Conservation (phyloP, 2,888 invertebrate species). For the Camponotus fellah region DNA sequence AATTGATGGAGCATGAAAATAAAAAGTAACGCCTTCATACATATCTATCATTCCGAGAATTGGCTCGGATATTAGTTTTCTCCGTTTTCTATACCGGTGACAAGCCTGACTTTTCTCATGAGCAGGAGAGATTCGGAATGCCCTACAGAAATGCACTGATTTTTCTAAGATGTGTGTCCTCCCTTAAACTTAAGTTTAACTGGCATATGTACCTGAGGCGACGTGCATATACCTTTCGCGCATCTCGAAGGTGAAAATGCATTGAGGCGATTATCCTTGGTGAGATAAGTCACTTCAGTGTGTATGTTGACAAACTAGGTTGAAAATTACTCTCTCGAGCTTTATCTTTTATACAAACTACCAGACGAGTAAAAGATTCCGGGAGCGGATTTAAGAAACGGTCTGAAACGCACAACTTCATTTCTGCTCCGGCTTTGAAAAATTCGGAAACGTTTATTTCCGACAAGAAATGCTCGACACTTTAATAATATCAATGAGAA, state of each 20-base stretch:
- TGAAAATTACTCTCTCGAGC: constrained; percentile 70
- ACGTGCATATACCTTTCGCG: constrained; percentile 63
- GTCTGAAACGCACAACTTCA: neutral
- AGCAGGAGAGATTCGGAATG: constrained; percentile 76
- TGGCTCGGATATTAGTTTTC: constrained; percentile 40
- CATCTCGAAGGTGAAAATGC: constrained; percentile 67
- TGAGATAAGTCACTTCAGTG: constrained; percentile 79
- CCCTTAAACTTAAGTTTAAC: constrained; percentile 65
- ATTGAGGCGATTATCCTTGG: constrained; percentile 63
- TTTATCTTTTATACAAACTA: constrained; percentile 62
- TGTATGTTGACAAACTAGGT: constrained; percentile 73
- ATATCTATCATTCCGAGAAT: constrained; percentile 17
- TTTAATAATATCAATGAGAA: neutral
- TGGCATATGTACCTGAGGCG: constrained; percentile 63
- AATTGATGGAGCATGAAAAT: constrained; percentile 6
- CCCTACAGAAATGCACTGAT: constrained; percentile 80
- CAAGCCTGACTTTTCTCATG: constrained; percentile 60
- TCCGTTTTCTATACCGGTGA: constrained; percentile 54
- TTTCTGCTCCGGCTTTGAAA: no score
- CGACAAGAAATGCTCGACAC: constrained; percentile 19
- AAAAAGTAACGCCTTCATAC: constrained; percentile 22
- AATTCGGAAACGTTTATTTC: neutral
- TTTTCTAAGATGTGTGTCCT: constrained; percentile 69
- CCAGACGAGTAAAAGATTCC: constrained; percentile 64
- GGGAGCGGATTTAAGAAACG: constrained; percentile 33